These are phyloP conservation scores for Leptosomus discolor DNA, from an alignment of 2,113 vertebrate species.

Conservation along the genomic window DNA sequence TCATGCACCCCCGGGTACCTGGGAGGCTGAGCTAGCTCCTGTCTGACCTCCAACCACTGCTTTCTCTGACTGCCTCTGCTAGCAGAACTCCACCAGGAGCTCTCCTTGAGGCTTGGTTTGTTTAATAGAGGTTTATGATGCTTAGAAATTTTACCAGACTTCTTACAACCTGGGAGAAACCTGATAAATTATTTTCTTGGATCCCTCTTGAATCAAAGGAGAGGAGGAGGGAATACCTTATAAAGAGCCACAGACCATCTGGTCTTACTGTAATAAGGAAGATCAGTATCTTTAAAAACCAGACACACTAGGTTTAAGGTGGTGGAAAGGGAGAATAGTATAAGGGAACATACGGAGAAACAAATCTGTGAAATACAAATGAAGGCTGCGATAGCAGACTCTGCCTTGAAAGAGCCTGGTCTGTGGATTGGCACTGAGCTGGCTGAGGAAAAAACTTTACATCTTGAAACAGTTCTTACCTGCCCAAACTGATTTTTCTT, in stretches of 20 bases:
- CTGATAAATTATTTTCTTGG: not conserved
- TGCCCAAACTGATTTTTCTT: not conserved
- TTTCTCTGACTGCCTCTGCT: not conserved
- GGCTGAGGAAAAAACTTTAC: not conserved
- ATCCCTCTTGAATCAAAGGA: not conserved
- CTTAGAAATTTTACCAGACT: not conserved
- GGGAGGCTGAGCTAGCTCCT: not conserved
- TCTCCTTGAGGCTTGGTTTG: not conserved
- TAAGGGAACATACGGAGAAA: not conserved
- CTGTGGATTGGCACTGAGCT: not conserved
- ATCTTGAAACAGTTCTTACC: not conserved
- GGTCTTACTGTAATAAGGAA: not conserved
- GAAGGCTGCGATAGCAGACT: not conserved
- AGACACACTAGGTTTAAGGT: not conserved
- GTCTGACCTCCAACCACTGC: not conserved
- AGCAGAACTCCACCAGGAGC: not conserved
- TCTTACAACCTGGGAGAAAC: not conserved
- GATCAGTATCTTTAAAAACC: not conserved
- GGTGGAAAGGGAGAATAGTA: not conserved
- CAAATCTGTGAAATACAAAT: conserved; percentile 12
- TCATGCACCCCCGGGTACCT: not conserved
- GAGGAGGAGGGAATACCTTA: not conserved
- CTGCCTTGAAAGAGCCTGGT: not conserved
- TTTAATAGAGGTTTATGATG: not conserved
- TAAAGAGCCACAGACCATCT: not conserved